Conservation (phyloP, 1,140 invertebrate species). For the Lepeophtheirus salmonis region DNA sequence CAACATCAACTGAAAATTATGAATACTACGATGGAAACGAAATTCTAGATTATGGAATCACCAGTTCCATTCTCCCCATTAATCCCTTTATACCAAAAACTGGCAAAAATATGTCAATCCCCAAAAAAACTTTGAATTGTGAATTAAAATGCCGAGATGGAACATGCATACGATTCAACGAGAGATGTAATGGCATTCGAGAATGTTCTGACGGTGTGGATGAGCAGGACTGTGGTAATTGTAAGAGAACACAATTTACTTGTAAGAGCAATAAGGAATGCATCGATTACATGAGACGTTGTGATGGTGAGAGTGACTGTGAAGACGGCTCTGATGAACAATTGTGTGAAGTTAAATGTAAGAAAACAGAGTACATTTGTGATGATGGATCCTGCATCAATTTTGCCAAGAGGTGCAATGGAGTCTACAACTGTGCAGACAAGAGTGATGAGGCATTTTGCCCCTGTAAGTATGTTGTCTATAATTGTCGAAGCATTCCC, state of each 20-base stretch:
- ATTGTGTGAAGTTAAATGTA: constrained; percentile 32
- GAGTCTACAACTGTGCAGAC: constrained; percentile 44
- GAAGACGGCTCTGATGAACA: constrained; percentile 57
- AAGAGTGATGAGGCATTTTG: constrained; percentile 38
- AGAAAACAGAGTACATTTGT: constrained; percentile 37
- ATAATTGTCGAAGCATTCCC: neutral
- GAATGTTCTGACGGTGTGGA: constrained; percentile 12
- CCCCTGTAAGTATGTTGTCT: neutral
- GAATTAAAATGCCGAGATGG: constrained; percentile 4
- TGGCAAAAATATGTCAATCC: too few species aligned
- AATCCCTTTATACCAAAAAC: too few species aligned
- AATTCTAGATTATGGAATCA: neutral
- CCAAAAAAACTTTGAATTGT: too few species aligned
- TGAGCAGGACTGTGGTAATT: constrained; percentile 2
- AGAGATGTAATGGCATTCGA: constrained; percentile 5
- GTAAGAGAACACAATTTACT: constrained; percentile 45
- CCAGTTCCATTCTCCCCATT: neutral
- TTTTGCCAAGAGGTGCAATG: constrained; percentile 42
- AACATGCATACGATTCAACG: neutral
- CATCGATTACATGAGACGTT: constrained; percentile 61
- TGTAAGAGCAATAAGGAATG: constrained; percentile 62
- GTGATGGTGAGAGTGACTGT: constrained; percentile 65
- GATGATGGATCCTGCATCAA: constrained; percentile 46
- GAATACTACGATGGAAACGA: neutral
- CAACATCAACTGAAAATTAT: too few species aligned